Evolutionary conservation across 2,888 invertebrate genomes (phyloP).

Genomic region (Bedellia somnulentella): DNA sequence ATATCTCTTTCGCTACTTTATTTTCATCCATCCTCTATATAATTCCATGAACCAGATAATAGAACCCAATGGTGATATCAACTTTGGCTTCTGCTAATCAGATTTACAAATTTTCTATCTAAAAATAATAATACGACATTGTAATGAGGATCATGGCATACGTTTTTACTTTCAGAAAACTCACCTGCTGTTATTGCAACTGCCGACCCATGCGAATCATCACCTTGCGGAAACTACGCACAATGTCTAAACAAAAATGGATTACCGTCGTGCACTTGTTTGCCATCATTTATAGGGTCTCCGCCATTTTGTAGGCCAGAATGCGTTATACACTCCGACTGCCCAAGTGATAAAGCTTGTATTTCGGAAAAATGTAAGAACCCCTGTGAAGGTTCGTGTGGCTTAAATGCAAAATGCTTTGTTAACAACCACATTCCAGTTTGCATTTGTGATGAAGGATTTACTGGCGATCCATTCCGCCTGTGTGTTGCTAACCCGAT

Average conservation of each 20-base stretch:
- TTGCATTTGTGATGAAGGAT: slow-evolving; percentile 69
- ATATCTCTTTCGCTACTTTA: too few species aligned
- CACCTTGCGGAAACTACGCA: slow-evolving; percentile 73
- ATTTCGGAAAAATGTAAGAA: slow-evolving; percentile 68
- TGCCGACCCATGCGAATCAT: slow-evolving; percentile 70
- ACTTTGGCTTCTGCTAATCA: too few species aligned
- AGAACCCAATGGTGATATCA: too few species aligned
- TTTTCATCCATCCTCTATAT: too few species aligned
- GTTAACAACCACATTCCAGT: slow-evolving; percentile 72
- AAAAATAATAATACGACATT: too few species aligned
- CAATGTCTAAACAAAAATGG: slow-evolving; percentile 73
- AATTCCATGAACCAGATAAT: too few species aligned
- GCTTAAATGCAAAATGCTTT: slow-evolving; percentile 66
- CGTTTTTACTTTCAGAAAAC: slow-evolving; percentile 27
- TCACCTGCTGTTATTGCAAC: slow-evolving; percentile 30
- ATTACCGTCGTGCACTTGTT: slow-evolving; percentile 72
- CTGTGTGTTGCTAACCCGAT: slow-evolving; percentile 60
- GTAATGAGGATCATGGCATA: too few species aligned
- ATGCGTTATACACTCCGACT: slow-evolving; percentile 67
- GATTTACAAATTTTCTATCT: too few species aligned
- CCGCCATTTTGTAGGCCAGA: slow-evolving; percentile 68
- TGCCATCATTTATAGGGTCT: slow-evolving; percentile 65
- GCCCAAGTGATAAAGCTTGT: slow-evolving; percentile 66
- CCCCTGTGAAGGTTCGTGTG: slow-evolving; percentile 72
- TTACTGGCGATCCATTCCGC: slow-evolving; percentile 71